Percentiles rank a stretch among this genome's conserved stretches.
These are phyloP conservation scores for Phyllostomus discolor DNA, from an alignment of 2,113 vertebrate species.

Conservation along the genomic window DNA sequence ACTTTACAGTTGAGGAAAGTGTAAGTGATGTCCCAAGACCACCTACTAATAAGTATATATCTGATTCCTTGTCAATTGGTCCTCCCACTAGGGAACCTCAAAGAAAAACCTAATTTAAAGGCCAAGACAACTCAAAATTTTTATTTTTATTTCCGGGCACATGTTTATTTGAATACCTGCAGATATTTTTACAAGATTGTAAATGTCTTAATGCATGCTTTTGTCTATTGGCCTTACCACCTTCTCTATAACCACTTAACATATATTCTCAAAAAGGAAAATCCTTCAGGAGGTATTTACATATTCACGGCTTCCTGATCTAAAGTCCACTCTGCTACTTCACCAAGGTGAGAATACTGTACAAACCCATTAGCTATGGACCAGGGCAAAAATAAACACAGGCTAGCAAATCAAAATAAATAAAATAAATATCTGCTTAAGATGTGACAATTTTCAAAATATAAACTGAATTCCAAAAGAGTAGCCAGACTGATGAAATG, in stretches of 20 bases:
- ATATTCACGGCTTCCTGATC: background rate
- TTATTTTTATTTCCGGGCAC: background rate
- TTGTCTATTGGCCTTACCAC: background rate
- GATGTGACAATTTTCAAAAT: background rate
- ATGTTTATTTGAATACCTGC: background rate
- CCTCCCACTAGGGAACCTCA: background rate
- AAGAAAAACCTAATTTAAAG: constrained; percentile 27
- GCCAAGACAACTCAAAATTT: background rate
- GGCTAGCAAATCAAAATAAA: background rate
- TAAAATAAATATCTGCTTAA: background rate
- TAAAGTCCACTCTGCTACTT: background rate
- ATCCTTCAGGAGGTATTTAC: background rate
- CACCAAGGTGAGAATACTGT: background rate
- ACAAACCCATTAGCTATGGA: background rate
- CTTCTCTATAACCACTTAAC: background rate
- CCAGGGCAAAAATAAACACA: background rate
- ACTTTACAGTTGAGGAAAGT: background rate
- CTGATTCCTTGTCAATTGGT: background rate
- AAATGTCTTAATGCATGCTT: background rate
- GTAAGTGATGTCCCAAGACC: background rate
- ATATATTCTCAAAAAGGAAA: background rate
- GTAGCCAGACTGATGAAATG: background rate
- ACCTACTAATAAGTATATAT: background rate
- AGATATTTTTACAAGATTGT: background rate
- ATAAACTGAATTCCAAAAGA: background rate